phyloP scores from a whole-genome alignment of 2,113 vertebrate species.

The Dissostichus mawsoni region DNA sequence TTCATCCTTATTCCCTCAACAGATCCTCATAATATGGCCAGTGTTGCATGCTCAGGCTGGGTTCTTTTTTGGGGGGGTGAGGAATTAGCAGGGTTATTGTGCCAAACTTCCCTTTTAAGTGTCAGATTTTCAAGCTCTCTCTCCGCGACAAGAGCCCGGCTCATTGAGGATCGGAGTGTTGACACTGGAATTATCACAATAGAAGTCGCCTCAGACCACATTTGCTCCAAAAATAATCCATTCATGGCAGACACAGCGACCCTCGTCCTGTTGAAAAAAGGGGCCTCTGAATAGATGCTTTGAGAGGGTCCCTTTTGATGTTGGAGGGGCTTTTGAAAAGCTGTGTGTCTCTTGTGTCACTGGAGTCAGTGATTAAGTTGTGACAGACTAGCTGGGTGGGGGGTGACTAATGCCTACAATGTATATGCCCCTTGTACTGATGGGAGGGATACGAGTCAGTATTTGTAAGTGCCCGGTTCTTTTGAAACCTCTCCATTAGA shows the following conservation, averaged over 20 bases:
- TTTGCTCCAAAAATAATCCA: conserved; percentile 51
- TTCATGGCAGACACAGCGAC: conserved; percentile 45
- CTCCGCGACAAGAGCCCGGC: conserved; percentile 45
- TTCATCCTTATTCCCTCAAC: conserved; percentile 59
- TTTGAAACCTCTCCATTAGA: not conserved
- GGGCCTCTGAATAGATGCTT: conserved; percentile 71
- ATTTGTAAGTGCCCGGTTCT: not conserved
- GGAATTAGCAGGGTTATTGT: conserved; percentile 63
- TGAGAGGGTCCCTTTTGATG: conserved; percentile 67
- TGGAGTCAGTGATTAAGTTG: conserved; percentile 68
- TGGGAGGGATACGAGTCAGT: conserved; percentile 25
- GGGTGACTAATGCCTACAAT: conserved; percentile 60
- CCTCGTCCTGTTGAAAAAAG: conserved; percentile 40
- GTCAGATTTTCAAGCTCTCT: conserved; percentile 55
- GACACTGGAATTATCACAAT: conserved; percentile 68
- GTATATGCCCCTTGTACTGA: conserved; percentile 66
- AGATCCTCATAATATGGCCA: conserved; percentile 65
- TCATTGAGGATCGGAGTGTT: conserved; percentile 42
- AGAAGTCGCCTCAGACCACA: conserved; percentile 50
- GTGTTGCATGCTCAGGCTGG: conserved; percentile 48
- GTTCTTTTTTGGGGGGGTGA: not conserved
- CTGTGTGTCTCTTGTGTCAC: conserved; percentile 55
- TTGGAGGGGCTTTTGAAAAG: conserved; percentile 61
- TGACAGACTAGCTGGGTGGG: conserved; percentile 38
- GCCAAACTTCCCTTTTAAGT: conserved; percentile 55